Base-by-base conservation (phyloP, 2,888 invertebrate species). In the Yponomeuta plumbellus region DNA sequence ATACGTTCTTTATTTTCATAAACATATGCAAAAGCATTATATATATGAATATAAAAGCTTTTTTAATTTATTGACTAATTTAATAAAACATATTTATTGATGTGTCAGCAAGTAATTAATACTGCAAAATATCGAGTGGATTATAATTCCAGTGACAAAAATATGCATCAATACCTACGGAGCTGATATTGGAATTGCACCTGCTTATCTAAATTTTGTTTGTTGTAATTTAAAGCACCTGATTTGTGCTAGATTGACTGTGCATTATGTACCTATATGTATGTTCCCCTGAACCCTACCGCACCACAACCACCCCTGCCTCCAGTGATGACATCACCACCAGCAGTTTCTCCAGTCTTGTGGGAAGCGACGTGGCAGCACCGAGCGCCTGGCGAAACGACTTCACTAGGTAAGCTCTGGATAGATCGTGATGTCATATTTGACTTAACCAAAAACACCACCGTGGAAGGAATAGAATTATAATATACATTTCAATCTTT, bases 261-360 rank as follows among this genome's bases (percentile, higher is more conserved):
- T 83, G 87, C 85, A 83, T 85, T 85, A 59, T 66, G 83, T 88
- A 82, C 34, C 34, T 86, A 80, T 81, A 77, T 85, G 81, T 85
- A 79, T 80, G 79, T 81, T 73, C 77, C 84, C 85, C 78, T 84
- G 83, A 81, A 76, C 81, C 83, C 82, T 79, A 76, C 74, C 78
- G 83, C 85, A 84, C 84, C 84, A 80, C 82, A 79, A 79, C 79
- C 58, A 26, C 44, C 66, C 61, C 79, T 79, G 83, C 75, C 81
- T 81, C 74, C 90, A 90, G 90, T 76, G 90, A 90, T 75, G 89
- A 89, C 81, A 78, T 79, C 74, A 87, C 86, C 71, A 85, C 84
- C 75, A 87, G 85, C 85, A 86, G 86, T 82, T 83, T 84, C 80
- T 83, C 88, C 22, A 86, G 89, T 68, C 74, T 86, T 78, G 85